Percentiles rank a stretch among this genome's conserved stretches.
These are phyloP conservation scores for Monopis laevigella DNA, from an alignment of 2,888 invertebrate genomes.

Conservation along the genomic window DNA sequence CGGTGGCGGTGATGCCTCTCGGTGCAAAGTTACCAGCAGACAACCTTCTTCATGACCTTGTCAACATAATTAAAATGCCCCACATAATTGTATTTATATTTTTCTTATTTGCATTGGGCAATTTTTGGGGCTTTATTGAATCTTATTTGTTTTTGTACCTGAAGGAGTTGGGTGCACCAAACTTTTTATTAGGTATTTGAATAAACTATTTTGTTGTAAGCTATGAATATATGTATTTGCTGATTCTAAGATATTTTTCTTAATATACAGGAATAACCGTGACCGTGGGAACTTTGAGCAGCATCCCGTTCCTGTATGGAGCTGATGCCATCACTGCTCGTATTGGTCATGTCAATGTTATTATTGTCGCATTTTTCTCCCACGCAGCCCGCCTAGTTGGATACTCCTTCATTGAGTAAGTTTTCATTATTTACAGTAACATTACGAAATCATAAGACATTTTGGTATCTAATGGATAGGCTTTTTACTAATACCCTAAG, in stretches of 20 bases:
- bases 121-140: conserved; percentile 90
- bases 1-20: conserved; percentile 80
- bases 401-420: conserved; percentile 87
- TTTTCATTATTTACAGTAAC: conserved; percentile 21
- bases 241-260: neutral
- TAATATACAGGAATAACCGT: conserved; percentile 74
- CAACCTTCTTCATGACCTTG: conserved; percentile 78
- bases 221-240: too few species aligned
- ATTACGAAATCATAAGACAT: too few species aligned
- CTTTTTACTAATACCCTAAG: too few species aligned
- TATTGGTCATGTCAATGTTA: conserved; percentile 84
- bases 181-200: conserved; percentile 82
- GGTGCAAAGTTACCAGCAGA: conserved; percentile 82
- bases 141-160: conserved; percentile 88
- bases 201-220: too few species aligned
- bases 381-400: conserved; percentile 84
- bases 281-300: conserved; percentile 84
- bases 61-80: conserved; percentile 79
- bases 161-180: conserved; percentile 84
- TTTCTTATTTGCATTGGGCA: conserved; percentile 83
- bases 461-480: too few species aligned
- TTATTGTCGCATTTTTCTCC: conserved; percentile 85
- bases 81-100: conserved; percentile 83
- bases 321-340: conserved; percentile 84
- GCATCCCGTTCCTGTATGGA: conserved; percentile 85